Percentiles rank a stretch among this genome's conserved stretches.
These are phyloP conservation scores for fruit fly (Drosophila melanogaster) DNA, from an alignment of 1,140 invertebrate genomes.

Conservation along the genomic window Release_6_plus_ISO1_MT NC_004354.4:19178001-19178500, in stretches of 20 bases:
- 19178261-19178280: not conserved
- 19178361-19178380: constrained; percentile 4
- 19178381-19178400: not conserved
- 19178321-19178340: not conserved
- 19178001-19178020: too few relatives aligned
- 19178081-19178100: constrained; percentile 66
- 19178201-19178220: constrained; percentile 82
- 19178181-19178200: constrained; percentile 83
- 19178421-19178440: not conserved
- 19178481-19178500: not conserved
- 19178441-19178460: not conserved
- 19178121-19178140: constrained; percentile 78
- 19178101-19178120: constrained; percentile 82
- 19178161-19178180: constrained; percentile 82
- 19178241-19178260: constrained; percentile 54
- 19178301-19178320: not conserved
- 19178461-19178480: not conserved
- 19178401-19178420: constrained; percentile 2
- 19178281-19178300: not conserved
- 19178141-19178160: constrained; percentile 77
- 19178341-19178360: not conserved
- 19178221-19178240: constrained; percentile 78
- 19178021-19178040: constrained; percentile 35
- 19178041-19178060: constrained; percentile 73
- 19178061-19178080: constrained; percentile 69